Evolutionary conservation across 2,888 invertebrate species (phyloP).

Genomic region (Tachina fera): DNA sequence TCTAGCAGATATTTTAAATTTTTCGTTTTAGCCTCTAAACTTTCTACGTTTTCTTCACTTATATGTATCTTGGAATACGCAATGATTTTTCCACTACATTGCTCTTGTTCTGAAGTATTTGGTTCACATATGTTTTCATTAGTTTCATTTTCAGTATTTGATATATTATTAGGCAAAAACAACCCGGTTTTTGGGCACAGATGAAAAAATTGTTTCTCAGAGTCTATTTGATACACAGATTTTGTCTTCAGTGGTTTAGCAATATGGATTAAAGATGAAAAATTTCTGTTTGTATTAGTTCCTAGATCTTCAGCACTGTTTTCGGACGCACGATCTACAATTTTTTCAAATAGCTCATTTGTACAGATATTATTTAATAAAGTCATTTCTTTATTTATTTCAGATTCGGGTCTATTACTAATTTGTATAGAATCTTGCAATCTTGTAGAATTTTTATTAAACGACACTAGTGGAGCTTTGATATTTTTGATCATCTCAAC

Average conservation of each 20-base stretch:
- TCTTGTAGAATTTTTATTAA: slow-evolving; percentile 3
- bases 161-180: slow-evolving; percentile 75
- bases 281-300: neutral
- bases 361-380: neutral
- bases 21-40: slow-evolving; percentile 79
- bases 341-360: neutral
- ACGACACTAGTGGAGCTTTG: neutral
- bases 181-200: slow-evolving; percentile 81
- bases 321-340: neutral
- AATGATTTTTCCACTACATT: slow-evolving; percentile 18
- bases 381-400: neutral
- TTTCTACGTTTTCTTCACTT: slow-evolving; percentile 56
- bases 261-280: neutral
- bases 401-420: neutral
- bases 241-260: slow-evolving; percentile 73
- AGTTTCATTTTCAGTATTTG: slow-evolving; percentile 27
- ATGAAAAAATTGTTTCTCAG: slow-evolving; percentile 72
- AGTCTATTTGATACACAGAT: slow-evolving; percentile 73
- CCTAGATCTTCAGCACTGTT: neutral
- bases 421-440: neutral
- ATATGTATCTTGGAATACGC: slow-evolving; percentile 26
- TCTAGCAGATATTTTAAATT: slow-evolving; percentile 82
- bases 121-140: neutral
- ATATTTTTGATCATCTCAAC: neutral
- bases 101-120: neutral